Base-by-base conservation (phyloP, 2,888 invertebrate species). In the Calameuta pallipes region DNA sequence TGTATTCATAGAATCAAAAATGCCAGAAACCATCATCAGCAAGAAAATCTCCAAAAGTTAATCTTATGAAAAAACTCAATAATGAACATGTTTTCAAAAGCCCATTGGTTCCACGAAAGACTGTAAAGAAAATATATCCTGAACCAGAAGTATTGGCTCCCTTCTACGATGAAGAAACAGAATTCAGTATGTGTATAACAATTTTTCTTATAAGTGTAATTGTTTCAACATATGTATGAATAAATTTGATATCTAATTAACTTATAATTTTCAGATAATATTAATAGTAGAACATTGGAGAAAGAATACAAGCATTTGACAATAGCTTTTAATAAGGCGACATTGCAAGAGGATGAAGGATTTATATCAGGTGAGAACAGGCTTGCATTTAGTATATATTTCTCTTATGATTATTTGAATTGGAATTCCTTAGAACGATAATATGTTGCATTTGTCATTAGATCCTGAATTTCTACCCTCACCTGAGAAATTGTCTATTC, bases 341-440 rank as follows among this genome's bases (percentile, higher is more conserved):
- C n/a, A 30, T n/a, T n/a, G 34, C 12, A 41, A 41, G 82, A 85
- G 73, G 85, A 88, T 69, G 84, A 86, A 75, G 83, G 83, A 69
- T 82, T 86, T 80, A 76, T 76, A 30, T 87, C 85, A 79, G 88
- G 87, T 88, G 83, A 78, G 56, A n/a, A 77, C 77, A 70, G 0
- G 4, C 73, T 69, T n/a, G 33, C 71, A 31, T 71, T 56, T 75
- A 31, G 15, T 75, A 30, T 34, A 56, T 30, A n/a, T 76, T 41
- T 31, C 74, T 70, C 31, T 4, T 75, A 37, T 31, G 34, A 33
- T 23, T 68, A 75, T 73, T 68, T 37, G 37, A 37, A 13, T 70
- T 74, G 36, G 3, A 6, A 56, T 70, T 35, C 9, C 23, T 56
- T 9, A 0, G 23, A 23, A 56, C 0, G 23, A 23, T 23, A 23